Conservation (phyloP, 2,113 vertebrate species). For the Tangachromis dhanisi region DNA sequence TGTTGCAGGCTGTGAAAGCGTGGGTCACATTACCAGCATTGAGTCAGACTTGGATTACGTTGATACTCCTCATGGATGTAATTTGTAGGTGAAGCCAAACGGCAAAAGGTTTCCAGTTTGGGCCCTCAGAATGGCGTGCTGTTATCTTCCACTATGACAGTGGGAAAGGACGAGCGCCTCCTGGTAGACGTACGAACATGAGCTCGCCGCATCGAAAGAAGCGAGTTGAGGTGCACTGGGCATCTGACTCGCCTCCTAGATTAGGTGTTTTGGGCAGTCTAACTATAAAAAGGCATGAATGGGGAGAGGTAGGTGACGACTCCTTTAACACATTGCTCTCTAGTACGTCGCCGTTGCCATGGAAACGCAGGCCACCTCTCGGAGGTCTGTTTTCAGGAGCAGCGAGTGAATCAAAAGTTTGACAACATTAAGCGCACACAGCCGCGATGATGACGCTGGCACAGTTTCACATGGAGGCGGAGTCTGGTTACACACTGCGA, state of each 20-base stretch:
- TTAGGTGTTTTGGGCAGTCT: accelerated
- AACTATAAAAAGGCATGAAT: accelerated
- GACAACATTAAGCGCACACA: background rate
- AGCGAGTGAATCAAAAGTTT: background rate
- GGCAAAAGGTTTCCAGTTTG: background rate
- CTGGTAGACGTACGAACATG: background rate
- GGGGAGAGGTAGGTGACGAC: background rate
- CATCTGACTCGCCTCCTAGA: background rate
- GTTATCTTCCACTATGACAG: background rate
- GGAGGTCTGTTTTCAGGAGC: background rate
- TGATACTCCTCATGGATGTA: background rate
- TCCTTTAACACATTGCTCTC: background rate
- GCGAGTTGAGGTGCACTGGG: background rate
- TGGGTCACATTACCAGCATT: too few relatives aligned
- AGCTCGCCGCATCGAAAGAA: background rate
- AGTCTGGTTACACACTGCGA: background rate
- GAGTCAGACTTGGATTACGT: background rate
- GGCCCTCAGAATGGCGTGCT: background rate
- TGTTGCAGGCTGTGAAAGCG: background rate
- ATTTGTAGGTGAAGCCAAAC: background rate
- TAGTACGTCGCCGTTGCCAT: accelerated
- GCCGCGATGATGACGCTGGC: background rate
- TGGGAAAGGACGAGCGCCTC: background rate
- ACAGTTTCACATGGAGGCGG: background rate
- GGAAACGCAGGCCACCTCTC: background rate